Conservation (phyloP, 2,113 vertebrate species). For the Hyaena hyaena region DNA sequence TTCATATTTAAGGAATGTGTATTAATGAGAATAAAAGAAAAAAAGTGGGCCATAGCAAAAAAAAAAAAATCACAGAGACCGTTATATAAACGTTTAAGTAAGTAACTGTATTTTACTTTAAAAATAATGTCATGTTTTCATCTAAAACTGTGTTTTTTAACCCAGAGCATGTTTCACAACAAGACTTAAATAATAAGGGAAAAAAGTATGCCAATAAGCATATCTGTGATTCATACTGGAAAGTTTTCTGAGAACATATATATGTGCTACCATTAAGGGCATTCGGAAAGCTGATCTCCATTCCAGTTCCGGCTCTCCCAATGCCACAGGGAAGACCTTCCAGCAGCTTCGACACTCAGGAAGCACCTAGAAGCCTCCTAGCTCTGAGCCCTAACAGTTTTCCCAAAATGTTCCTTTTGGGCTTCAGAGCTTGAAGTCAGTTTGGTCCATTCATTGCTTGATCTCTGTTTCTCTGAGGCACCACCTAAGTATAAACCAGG, state of each 20-base stretch:
- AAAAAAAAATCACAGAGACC: neutral
- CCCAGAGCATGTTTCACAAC: neutral
- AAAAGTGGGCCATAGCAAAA: neutral
- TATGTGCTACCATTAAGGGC: neutral
- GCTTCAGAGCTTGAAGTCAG: neutral
- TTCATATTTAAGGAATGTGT: neutral
- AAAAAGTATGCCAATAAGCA: neutral
- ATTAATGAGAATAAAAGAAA: constrained; percentile 40
- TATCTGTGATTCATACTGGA: neutral
- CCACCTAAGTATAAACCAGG: neutral
- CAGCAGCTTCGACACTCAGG: neutral
- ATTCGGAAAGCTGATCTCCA: neutral
- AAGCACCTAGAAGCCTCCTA: neutral
- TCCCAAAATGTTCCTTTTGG: neutral
- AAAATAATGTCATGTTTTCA: neutral
- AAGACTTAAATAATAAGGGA: neutral
- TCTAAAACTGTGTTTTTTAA: constrained; percentile 23
- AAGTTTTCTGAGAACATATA: neutral
- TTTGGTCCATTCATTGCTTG: neutral
- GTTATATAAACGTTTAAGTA: neutral
- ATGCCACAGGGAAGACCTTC: no score
- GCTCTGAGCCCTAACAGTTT: neutral
- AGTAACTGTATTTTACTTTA: neutral
- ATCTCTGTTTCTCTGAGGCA: neutral
- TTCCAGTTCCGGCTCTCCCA: neutral